Evolutionary conservation across 2,113 vertebrate genomes (phyloP), one percentile per base, ranked within the genome.

Genomic region (Pseudopodoces humilis): DNA sequence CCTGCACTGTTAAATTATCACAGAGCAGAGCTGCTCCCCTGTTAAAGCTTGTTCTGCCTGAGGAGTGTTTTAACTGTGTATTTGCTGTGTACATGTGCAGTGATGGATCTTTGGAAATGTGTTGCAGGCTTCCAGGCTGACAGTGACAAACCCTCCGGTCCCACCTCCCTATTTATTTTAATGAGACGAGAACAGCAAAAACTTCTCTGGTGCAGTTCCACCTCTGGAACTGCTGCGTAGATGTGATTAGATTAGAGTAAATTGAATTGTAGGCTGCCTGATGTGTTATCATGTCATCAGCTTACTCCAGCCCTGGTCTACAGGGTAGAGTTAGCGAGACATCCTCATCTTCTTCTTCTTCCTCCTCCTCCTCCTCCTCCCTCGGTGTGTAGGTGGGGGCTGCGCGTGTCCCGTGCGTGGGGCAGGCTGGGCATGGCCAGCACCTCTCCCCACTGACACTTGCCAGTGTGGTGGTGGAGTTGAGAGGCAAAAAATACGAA

Each of bases 101-200:
- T 18, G 88, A 56, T 76, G 93, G 78, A 82, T 95, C 87, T 89
- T 6, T 83, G 75, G 90, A 91, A 75, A 67, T 37, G 90, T 19
- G 63, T 91, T 37, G 55, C 82, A 64, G 88, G 47, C 95, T 96
- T 85, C 77, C 69, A 75, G 69, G 79, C 90, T 96, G 94, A 83
- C 94, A 76, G 58, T 43, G 88, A 95, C 83, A 94, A 77, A 95
- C 93, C 68, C n/a, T 13, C 87, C 31, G 3, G 86, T 92, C 56
- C 86, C 75, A 83, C 95, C 97, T 97, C 86, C 89, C 80, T 94
- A 43, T 97, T 97, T 96, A 90, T 97, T 97, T 97, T 96, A 96
- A 95, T 96, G 94, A 96, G 76, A 91, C 7, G 7, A 95, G 95
- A 95, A 91, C 90, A 89, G 93, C 82, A 90, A 79, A 93, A 97